Evolutionary conservation across 1,140 invertebrate species (phyloP), one percentile per base, ranked within the genome.

Genomic region (Leptinotarsa texana): DNA sequence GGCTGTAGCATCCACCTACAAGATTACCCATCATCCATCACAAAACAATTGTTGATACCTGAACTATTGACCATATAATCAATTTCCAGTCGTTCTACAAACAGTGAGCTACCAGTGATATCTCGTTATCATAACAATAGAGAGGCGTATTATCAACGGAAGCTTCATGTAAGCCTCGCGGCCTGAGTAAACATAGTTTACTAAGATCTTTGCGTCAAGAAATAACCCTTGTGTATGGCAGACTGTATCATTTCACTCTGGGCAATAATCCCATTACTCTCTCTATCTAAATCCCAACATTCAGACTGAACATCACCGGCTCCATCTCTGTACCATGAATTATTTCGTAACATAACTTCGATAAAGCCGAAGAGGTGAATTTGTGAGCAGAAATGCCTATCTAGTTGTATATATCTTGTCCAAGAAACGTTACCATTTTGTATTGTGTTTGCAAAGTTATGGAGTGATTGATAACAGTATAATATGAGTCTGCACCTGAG

Each of bases 101-200:
- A 57, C 51, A 57, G 17, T n/a, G 51, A 57, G 15, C 51, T 13
- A 6, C 51, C 51, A 57, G 51, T 57, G n/a, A 18, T 57, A 57
- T 57, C 51, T 57, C 51, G 51, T 57, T 57, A 57, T 57, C 51
- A 57, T n/a, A 57, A 57, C 51, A 57, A 57, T 57, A 57, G 51
- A 15, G 51, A 1, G 17, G 51, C 51, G 15, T 57, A 57, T 57
- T 57, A 57, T 57, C 17, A 18, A 57, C 15, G 15, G 13, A 57
- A 57, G 51, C 51, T 18, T 57, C n/a, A 17, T 18, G 51, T 57
- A 18, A 57, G 51, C 51, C 51, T 18, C 51, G n/a, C 15, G 51
- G 51, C 51, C 51, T 57, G 51, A 57, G 51, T 57, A 57, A 57
- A 57, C 51, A 57, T 57, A 57, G 51, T 57, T 57, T 18, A 57